phyloP scores from a whole-genome alignment of 64 coral and sea anemone genomes.

The Anthopleura sola region DNA sequence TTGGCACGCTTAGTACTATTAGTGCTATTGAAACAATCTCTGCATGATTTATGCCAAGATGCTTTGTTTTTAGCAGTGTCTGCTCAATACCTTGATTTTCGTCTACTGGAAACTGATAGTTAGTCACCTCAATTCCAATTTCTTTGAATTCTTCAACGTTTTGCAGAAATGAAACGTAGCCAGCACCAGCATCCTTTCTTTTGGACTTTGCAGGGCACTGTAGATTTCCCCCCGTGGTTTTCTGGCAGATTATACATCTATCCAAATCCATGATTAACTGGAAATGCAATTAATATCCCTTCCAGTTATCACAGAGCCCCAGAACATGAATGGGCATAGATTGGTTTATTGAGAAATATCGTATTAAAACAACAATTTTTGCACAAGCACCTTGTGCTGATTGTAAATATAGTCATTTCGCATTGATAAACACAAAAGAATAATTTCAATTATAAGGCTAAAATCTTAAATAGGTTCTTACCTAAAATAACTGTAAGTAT shows the following conservation, averaged over 20 bases:
- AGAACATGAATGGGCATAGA: too few relatives aligned
- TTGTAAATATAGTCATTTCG: too few relatives aligned
- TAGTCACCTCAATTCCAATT: too few relatives aligned
- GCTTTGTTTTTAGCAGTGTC: background rate
- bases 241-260: conserved; percentile 46
- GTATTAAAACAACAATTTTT: too few relatives aligned
- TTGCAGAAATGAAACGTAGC: background rate
- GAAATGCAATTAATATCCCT: too few relatives aligned
- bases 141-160: background rate
- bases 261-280: conserved; percentile 25
- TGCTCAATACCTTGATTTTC: background rate
- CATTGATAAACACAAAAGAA: too few relatives aligned
- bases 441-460: too few relatives aligned
- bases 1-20: background rate
- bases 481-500: conserved; percentile 7
- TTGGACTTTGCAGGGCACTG: conserved; percentile 22
- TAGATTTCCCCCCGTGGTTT: background rate
- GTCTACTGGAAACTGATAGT: background rate
- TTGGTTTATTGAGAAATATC: too few relatives aligned
- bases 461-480: too few relatives aligned
- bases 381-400: too few relatives aligned
- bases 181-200: conserved; percentile 23
- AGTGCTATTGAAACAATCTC: background rate
- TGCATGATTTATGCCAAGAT: background rate
- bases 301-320: too few relatives aligned